Evolutionary conservation across 2,113 vertebrate species (phyloP), one percentile per base, ranked within the genome.

Genomic region (Vombatus ursinus): DNA sequence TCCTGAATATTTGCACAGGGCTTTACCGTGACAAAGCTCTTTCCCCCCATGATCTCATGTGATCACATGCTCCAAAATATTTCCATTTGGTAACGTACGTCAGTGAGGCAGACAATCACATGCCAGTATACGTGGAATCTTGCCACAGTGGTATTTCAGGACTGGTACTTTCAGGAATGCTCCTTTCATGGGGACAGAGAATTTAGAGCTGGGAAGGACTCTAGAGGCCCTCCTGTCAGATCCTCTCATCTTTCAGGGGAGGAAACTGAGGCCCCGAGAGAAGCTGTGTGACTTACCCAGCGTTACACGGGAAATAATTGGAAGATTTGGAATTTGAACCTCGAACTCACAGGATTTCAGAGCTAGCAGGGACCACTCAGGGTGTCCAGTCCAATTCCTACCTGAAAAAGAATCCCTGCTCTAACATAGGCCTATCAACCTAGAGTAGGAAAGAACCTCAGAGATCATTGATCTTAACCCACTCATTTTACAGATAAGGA

Each of bases 141-240:
- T 0, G 1, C 16, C 90, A 53, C 37, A 52, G 61, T 84, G 50
- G 28, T 25, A 1, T 2, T 11, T 68, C 61, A 2, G 51, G 1
- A 77, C 91, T 92, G 93, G 91, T 50, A 91, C 22, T 57, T 24
- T 68, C 31, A 68, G 61, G 61, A 68, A 68, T 44, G 90, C 28
- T 61, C 37, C 6, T 1, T 9, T 0, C 8, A 52, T 37, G 5
- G 1, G 44, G 25, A 8, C 5, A 10, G 1, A 48, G 51, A 52
- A 12, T 19, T 7, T 2, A 90, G 9, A 49, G 0, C 0, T 16
- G 14, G 8, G 5, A 0, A 0, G 0, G 48, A 57, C 50, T 48
- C 23, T 51, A 23, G 0, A 3, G 22, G 2, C 0, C 2, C 25
- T 89, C 49, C n/a, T 44, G 0, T 14, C 5, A n/a, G 0, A 8